phyloP scores from a whole-genome alignment of 2,797 vertebrate genomes.

The Acropternis orthonyx region DNA sequence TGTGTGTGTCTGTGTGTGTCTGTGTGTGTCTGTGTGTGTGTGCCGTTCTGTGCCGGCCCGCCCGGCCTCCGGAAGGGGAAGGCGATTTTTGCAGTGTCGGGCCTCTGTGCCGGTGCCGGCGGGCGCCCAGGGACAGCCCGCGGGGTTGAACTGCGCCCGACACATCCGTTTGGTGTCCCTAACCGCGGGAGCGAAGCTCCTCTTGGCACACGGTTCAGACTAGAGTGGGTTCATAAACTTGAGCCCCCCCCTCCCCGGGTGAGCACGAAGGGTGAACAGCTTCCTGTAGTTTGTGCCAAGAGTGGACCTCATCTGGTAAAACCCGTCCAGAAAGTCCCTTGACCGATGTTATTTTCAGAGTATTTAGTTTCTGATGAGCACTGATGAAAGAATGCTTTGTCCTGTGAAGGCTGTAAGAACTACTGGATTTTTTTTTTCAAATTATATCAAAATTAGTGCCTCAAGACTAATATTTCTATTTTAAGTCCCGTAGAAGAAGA shows the following conservation, averaged over 20 bases:
- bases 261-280: not conserved
- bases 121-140: too few species aligned
- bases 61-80: too few species aligned
- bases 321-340: conserved; percentile 35
- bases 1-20: too few species aligned
- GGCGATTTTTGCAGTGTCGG: too few species aligned
- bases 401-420: not conserved
- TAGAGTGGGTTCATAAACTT: not conserved
- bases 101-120: too few species aligned
- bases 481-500: not conserved
- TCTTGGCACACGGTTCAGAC: too few species aligned
- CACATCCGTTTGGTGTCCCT: too few species aligned
- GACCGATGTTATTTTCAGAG: not conserved
- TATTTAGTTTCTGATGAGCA: not conserved
- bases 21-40: too few species aligned
- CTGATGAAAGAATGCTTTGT: not conserved
- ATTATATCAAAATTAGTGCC: not conserved
- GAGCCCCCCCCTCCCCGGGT: not conserved
- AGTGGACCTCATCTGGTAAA: not conserved
- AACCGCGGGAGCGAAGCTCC: too few species aligned
- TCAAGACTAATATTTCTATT: not conserved
- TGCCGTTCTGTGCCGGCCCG: too few species aligned
- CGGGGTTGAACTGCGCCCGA: too few species aligned
- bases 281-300: not conserved
- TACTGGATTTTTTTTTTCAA: not conserved